Evolutionary conservation across 1,140 invertebrate species (phyloP).

Genomic region (Drosophila rufa): DNA sequence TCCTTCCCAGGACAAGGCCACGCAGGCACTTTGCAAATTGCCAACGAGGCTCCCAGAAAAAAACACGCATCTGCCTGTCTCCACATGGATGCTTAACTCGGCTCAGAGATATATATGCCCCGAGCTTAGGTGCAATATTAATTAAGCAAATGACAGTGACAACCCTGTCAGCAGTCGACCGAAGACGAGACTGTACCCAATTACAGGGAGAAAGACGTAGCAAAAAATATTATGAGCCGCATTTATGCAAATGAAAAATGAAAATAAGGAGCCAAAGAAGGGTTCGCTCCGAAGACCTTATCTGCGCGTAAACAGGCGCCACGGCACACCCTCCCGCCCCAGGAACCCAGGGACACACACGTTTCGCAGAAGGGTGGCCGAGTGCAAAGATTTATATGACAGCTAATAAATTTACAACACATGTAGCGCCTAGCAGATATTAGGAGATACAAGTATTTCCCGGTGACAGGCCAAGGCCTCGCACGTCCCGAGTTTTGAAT

Average conservation of each 20-base stretch:
- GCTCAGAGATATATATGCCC: constrained; percentile 22
- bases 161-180: constrained; percentile 11
- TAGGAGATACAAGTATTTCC: constrained; percentile 69
- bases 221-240: constrained; percentile 52
- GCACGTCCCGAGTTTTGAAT: constrained; percentile 67
- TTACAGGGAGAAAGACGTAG: constrained; percentile 24
- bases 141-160: constrained; percentile 66
- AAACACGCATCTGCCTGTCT: constrained; percentile 21
- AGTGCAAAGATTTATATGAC: constrained; percentile 82
- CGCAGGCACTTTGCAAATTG: constrained; percentile 38
- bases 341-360: constrained; percentile 39
- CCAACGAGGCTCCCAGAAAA: constrained; percentile 14
- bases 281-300: constrained; percentile 46
- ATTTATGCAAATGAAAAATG: constrained; percentile 77
- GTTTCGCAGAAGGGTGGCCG: constrained; percentile 54
- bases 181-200: constrained; percentile 28
- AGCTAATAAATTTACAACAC: constrained; percentile 84
- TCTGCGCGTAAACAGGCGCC: constrained; percentile 39
- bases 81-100: constrained; percentile 7
- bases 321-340: neutral
- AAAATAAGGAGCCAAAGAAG: constrained; percentile 32
- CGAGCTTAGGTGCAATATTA: constrained; percentile 54
- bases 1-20: constrained; percentile 2
- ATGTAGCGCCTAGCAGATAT: constrained; percentile 74
- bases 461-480: constrained; percentile 49